Percentiles rank a stretch among this genome's conserved stretches.
phyloP scores from a whole-genome alignment of 1,140 invertebrate species.

The Conus ventricosus region DNA sequence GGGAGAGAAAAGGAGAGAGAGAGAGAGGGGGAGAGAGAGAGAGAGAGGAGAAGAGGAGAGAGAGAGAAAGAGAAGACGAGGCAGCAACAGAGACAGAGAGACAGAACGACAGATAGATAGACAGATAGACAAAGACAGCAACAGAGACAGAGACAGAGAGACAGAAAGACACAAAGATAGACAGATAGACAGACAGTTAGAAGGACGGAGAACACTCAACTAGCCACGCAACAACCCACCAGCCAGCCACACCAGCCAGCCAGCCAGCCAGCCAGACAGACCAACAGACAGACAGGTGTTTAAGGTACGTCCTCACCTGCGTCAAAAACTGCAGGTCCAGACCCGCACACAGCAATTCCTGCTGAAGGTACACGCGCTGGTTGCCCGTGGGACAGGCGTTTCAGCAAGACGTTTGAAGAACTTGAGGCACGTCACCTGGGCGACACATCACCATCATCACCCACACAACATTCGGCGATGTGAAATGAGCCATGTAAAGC shows the following conservation, averaged over 20 bases:
- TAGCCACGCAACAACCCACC: background rate
- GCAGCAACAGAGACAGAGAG: background rate
- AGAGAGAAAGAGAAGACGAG: background rate
- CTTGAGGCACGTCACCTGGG: constrained; percentile 85
- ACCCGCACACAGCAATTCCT: constrained; percentile 89
- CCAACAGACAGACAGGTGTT: background rate
- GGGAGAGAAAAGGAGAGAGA: background rate
- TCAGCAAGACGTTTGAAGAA: constrained; percentile 91
- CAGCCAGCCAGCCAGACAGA: background rate
- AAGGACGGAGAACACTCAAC: background rate
- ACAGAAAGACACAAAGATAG: background rate
- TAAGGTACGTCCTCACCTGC: constrained; percentile 77
- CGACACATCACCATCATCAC: no score
- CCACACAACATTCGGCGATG: no score
- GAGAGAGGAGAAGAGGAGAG: background rate
- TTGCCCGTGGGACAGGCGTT: constrained; percentile 82
- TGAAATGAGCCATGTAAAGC: no score
- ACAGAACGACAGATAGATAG: background rate
- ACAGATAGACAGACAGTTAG: background rate
- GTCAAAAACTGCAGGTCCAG: constrained; percentile 83
- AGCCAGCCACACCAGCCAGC: background rate
- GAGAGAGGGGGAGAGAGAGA: background rate
- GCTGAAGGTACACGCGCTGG: constrained; percentile 87
- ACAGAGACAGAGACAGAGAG: background rate
- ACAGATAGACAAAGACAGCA: background rate